These are phyloP conservation scores for Potorous gilbertii DNA, from an alignment of 2,797 vertebrate species.

Conservation along the genomic window DNA sequence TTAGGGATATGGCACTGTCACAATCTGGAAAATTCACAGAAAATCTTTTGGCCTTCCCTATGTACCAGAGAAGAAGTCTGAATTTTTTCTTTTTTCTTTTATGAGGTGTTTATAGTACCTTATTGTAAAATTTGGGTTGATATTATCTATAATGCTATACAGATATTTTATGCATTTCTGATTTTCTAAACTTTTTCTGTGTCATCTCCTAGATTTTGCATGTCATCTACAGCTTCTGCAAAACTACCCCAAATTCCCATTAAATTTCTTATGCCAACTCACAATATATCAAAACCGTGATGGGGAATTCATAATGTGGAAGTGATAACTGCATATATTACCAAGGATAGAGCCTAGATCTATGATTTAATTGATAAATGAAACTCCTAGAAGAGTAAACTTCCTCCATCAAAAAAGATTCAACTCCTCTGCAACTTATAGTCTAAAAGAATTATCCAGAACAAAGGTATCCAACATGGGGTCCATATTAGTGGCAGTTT, in stretches of 20 bases:
- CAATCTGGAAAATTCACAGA: neutral
- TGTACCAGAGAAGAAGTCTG: neutral
- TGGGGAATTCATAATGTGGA: neutral
- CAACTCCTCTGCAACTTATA: neutral
- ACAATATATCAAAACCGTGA: neutral
- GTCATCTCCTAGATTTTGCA: too few relatives aligned
- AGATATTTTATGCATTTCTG: neutral
- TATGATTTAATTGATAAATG: neutral
- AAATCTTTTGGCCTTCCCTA: neutral
- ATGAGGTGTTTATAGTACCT: neutral
- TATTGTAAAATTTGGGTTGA: neutral
- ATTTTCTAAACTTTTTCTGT: neutral
- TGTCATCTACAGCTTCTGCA: neutral
- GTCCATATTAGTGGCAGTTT: neutral
- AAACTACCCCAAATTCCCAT: neutral
- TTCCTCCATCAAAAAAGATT: neutral
- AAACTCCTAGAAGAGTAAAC: neutral
- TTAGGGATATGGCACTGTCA: neutral
- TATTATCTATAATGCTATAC: neutral
- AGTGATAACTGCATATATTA: neutral
- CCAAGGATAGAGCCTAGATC: neutral
- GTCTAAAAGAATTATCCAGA: neutral
- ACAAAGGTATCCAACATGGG: neutral
- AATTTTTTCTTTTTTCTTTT: neutral
- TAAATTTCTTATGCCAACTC: neutral